Percentiles rank a stretch among this genome's conserved stretches.
Evolutionary conservation across 2,113 vertebrate genomes (phyloP).

Genomic region (Ammodytes dubius): DNA sequence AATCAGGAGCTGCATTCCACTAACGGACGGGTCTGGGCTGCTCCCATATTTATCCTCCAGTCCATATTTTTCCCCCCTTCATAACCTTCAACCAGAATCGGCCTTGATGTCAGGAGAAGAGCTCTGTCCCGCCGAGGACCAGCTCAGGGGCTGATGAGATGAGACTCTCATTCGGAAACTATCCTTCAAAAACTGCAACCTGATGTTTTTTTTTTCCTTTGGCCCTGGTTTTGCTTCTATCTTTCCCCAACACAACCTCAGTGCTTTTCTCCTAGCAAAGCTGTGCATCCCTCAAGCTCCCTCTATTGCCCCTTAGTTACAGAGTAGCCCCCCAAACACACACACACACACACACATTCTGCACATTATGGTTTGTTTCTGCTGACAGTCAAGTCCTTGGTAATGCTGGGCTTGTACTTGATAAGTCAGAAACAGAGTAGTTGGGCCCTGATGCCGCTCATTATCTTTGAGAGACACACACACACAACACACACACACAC

Average conservation of each 20-base stretch:
- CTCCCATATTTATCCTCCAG: conserved; percentile 24
- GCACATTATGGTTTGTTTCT: conserved; percentile 47
- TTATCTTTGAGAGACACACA: conserved; percentile 37
- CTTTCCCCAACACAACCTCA: conserved; percentile 50
- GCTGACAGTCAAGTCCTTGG: conserved; percentile 60
- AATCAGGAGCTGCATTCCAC: no score
- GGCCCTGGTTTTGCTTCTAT: conserved; percentile 41
- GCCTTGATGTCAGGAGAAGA: conserved; percentile 43
- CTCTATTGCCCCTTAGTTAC: conserved; percentile 27
- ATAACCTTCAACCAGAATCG: conserved; percentile 69
- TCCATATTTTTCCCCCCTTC: conserved; percentile 10
- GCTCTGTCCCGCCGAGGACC: conserved; percentile 51
- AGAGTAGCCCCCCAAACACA: conserved; percentile 8
- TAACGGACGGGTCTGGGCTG: no score
- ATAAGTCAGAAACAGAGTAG: conserved; percentile 56
- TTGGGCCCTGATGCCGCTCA: conserved; percentile 37
- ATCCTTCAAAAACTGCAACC: conserved; percentile 78
- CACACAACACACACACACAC: conserved; percentile 19
- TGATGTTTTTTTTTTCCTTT: conserved; percentile 49
- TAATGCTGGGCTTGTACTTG: conserved; percentile 44
- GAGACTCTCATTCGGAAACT: conserved; percentile 75
- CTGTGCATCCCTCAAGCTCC: conserved; percentile 49
- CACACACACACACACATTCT: conserved; percentile 23
- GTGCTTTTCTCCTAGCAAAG: conserved; percentile 26
- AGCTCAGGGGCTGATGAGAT: conserved; percentile 66